Conservation (phyloP, 1,140 invertebrate species). For the Ceratosolen solmsi region DNA sequence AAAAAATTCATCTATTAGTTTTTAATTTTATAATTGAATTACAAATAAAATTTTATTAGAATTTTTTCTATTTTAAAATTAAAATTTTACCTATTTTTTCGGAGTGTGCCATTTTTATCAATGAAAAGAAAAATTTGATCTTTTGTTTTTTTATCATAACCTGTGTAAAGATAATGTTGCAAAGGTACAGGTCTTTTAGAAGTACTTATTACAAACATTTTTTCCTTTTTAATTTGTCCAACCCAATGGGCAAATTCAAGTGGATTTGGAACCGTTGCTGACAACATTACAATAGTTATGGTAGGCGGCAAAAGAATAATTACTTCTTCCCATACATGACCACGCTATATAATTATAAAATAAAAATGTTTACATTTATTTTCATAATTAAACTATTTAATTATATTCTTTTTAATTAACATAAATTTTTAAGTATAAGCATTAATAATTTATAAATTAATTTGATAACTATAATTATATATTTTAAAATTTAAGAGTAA, state of each 20-base stretch:
- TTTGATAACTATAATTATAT: too few relatives aligned
- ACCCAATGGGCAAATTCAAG: conserved; percentile 98
- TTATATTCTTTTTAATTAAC: too few relatives aligned
- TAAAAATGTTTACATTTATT: not conserved
- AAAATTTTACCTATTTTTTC: conserved; percentile 77
- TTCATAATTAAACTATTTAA: too few relatives aligned
- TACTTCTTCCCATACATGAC: conserved; percentile 99
- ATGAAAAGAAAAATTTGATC: conserved; percentile 90
- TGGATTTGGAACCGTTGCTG: conserved; percentile 98
- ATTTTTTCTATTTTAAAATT: too few relatives aligned
- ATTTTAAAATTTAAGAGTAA: too few relatives aligned
- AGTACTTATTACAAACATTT: conserved; percentile 96
- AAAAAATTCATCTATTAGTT: not conserved
- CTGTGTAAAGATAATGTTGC: conserved; percentile 94
- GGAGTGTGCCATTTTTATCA: conserved; percentile 82
- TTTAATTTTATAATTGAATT: too few relatives aligned
- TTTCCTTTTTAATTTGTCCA: conserved; percentile 91
- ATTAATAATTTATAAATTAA: too few relatives aligned
- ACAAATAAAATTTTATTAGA: too few relatives aligned
- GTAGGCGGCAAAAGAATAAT: conserved; percentile 95
- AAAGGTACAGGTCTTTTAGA: conserved; percentile 94
- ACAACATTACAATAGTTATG: conserved; percentile 97
- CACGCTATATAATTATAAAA: conserved; percentile 77
- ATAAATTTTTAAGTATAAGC: too few relatives aligned
- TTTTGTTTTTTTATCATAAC: conserved; percentile 85